These are phyloP conservation scores for Trichonephila clavipes DNA, from an alignment of 1,140 invertebrate species.

Conservation along the genomic window DNA sequence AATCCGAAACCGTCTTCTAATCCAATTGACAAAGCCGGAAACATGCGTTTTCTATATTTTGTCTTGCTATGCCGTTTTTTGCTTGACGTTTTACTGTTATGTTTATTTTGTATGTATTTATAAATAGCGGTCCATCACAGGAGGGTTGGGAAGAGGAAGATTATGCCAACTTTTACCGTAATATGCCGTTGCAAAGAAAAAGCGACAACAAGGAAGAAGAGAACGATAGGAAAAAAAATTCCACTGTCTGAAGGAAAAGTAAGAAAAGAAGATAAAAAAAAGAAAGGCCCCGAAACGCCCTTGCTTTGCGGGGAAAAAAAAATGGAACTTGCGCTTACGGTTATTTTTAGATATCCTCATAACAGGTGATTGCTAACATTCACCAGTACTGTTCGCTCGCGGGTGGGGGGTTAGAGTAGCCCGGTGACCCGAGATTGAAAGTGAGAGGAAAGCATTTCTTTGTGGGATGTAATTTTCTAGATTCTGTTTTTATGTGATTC, in stretches of 20 bases:
- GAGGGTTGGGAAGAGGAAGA: conserved; percentile 7
- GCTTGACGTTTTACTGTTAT: neutral
- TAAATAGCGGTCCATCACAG: conserved; percentile 58
- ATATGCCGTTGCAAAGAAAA: conserved; percentile 43
- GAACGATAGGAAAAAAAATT: neutral
- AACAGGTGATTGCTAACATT: conserved; percentile 65
- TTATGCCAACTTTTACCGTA: conserved; percentile 70
- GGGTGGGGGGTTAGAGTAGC: conserved; percentile 35
- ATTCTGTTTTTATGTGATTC: conserved; percentile 52
- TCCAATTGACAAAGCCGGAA: conserved; percentile 19
- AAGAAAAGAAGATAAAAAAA: conserved; percentile 33
- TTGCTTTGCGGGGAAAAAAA: neutral
- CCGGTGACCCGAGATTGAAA: conserved; percentile 48
- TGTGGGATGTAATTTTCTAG: conserved; percentile 53
- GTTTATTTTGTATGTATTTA: conserved; percentile 62
- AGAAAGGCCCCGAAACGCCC: conserved; percentile 21
- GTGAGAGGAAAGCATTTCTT: conserved; percentile 65
- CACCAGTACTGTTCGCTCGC: conserved; percentile 31
- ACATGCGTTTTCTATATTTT: neutral
- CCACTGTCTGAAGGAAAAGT: neutral
- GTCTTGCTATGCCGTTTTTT: neutral
- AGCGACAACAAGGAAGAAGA: conserved; percentile 29
- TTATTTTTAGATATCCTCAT: conserved; percentile 69
- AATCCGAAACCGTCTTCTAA: conserved; percentile 25
- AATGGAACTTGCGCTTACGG: conserved; percentile 33